Base-by-base conservation (phyloP, 2,113 vertebrate species). In the Actenoides lindsayi region DNA sequence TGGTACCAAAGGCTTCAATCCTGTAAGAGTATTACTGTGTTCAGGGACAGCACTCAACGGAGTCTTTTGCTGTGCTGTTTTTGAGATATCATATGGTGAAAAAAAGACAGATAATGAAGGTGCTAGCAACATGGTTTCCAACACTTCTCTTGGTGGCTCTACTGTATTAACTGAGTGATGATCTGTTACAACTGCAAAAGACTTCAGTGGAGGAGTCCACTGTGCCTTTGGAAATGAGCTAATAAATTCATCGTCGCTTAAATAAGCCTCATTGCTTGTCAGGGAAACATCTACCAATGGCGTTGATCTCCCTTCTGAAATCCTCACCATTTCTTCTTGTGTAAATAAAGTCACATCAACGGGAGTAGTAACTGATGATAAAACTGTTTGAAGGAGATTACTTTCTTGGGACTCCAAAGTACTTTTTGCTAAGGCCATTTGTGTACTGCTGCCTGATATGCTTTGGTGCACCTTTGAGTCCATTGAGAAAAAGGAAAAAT, bases 361-460 rank as follows among this genome's bases (percentile, higher is more conserved):
- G 60, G 96, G 59, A 75, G 77, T 6, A 9, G 96, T 60, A 60
- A 96, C 65, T 41, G 95, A 96, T 76, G 97, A 89, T 62, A 96
- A 60, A 37, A 57, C 46, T 3, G 30, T 78, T 24, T 53, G 90
- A 87, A 95, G 85, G 41, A 95, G 96, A 77, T 84, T 76, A 85
- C 85, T 96, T 71, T 93, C 95, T 75, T 83, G 98, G 96, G 97
- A 90, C 93, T 97, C 93, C 42, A 93, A 93, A 84, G 93, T 87
- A 41, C 96, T 96, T 81, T 96, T 95, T 67, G 96, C 89, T 98
- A 98, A 99, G 98, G 98, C 97, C 44, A 91, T 97, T 37, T 96
- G 97, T 90, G 97, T 96, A 57, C 93, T 56, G 80, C 94, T 96
- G 89, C 80, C 94, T 77, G 74, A 91, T 75, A 94, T 23, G 79